Evolutionary conservation across 2,797 vertebrate genomes (phyloP).

Genomic region (Alfaro cultratus): DNA sequence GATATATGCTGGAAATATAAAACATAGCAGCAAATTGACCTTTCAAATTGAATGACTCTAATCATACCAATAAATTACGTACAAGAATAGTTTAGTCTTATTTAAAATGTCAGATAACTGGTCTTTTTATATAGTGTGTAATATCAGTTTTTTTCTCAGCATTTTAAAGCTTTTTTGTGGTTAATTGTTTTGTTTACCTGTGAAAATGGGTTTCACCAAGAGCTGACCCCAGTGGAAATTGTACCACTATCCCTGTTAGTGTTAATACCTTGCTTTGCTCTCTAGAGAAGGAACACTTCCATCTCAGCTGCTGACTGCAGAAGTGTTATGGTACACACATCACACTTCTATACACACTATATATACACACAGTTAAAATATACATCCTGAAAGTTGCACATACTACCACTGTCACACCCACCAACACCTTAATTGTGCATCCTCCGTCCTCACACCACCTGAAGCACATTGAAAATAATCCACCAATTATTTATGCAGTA

Average conservation of each 20-base stretch:
- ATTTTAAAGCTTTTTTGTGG: not conserved
- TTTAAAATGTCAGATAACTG: not conserved
- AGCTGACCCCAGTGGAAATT: conserved; percentile 9
- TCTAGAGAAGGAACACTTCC: conserved; percentile 13
- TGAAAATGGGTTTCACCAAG: conserved; percentile 3
- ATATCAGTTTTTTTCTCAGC: not conserved
- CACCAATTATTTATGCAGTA: conserved; percentile 15
- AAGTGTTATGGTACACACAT: conserved; percentile 30
- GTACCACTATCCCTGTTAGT: conserved; percentile 2
- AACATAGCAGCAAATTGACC: not conserved
- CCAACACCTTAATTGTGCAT: conserved; percentile 30
- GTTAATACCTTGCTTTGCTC: conserved; percentile 12
- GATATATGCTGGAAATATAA: not conserved
- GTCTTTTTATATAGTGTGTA: not conserved
- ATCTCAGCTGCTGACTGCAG: conserved; percentile 47
- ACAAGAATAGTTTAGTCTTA: not conserved
- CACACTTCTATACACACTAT: not conserved
- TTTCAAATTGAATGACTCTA: not conserved
- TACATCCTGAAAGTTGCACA: conserved; percentile 15
- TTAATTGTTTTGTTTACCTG: conserved; percentile 14
- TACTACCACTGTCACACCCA: not conserved
- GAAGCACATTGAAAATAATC: conserved; percentile 2
- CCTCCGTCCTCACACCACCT: conserved; percentile 35
- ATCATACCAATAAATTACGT: not conserved
- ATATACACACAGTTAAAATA: conserved; percentile 10